Evolutionary conservation across 2,888 invertebrate species (phyloP).

Genomic region (Caenorhabditis auriculariae): DNA sequence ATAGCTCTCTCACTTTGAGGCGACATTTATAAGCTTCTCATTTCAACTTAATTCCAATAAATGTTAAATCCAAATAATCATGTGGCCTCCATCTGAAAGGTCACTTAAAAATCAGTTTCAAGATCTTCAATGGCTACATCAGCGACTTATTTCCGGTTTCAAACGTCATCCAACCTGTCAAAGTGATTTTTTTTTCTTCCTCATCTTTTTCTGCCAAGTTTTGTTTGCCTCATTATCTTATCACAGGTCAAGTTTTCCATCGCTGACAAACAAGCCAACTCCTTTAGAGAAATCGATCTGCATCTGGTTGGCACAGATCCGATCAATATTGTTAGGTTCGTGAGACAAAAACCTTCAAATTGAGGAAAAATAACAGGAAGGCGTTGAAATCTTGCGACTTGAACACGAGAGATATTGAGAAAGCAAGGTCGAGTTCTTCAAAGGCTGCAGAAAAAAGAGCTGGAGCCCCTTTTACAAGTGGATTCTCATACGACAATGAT

Average conservation of each 20-base stretch:
- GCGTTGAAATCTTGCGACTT: conserved; percentile 55
- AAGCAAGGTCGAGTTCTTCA: conserved; percentile 1
- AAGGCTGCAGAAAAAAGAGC: conserved; percentile 3
- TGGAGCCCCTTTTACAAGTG: conserved; percentile 1
- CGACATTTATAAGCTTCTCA: no score
- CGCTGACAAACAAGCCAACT: conserved; percentile 21
- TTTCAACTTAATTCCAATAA: background rate
- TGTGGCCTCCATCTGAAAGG: no score
- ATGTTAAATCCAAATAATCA: conserved; percentile 2
- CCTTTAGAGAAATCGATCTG: conserved; percentile 44
- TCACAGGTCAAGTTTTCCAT: conserved; percentile 53
- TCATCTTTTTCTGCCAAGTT: no score
- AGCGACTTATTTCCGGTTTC: conserved; percentile 57
- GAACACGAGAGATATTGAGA: conserved; percentile 48
- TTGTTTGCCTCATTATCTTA: no score
- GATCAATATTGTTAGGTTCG: conserved; percentile 48
- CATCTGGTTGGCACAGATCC: conserved; percentile 57
- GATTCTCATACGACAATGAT: conserved; percentile 29
- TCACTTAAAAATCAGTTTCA: conserved; percentile 11
- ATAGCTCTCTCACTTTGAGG: no score
- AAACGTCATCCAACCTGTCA: conserved; percentile 19
- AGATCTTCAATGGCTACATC: conserved; percentile 62
- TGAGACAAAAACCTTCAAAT: background rate
- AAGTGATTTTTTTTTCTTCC: conserved; percentile 8
- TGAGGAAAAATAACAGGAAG: conserved; percentile 22